These are phyloP conservation scores for Diplolepis rosae DNA, from an alignment of 2,888 invertebrate genomes.

Conservation along the genomic window DNA sequence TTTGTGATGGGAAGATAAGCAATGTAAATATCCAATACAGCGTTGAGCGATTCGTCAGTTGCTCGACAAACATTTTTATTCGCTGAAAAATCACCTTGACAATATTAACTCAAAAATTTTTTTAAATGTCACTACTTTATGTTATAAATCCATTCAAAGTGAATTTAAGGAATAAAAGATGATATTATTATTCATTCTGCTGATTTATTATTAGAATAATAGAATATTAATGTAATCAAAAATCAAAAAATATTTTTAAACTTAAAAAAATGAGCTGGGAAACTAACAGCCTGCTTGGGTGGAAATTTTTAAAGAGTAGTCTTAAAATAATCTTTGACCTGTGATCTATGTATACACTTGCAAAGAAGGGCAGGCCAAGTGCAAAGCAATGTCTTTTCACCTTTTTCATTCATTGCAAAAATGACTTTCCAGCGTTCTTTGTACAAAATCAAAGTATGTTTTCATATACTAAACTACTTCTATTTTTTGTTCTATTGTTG, in stretches of 20 bases:
- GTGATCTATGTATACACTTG: constrained; percentile 19
- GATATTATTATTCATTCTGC: no score
- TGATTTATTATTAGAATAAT: no score
- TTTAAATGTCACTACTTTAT: neutral
- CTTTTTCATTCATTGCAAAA: constrained; percentile 26
- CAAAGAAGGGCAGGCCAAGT: constrained; percentile 13
- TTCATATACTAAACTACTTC: neutral
- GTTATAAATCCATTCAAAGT: neutral
- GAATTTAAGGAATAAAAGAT: no score
- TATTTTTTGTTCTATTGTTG: neutral
- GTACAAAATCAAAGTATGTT: neutral
- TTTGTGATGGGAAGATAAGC: no score
- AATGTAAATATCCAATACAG: no score
- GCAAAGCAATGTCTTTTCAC: constrained; percentile 22
- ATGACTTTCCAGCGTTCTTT: constrained; percentile 22
- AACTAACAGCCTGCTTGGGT: no score
- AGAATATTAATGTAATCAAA: no score
- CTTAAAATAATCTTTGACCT: constrained; percentile 26
- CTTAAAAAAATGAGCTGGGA: neutral
- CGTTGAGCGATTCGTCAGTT: no score
- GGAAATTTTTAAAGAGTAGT: neutral
- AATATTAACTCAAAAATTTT: neutral
- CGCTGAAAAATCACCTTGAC: no score
- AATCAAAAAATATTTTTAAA: no score
- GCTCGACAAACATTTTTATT: neutral